Evolutionary conservation across 1,140 invertebrate genomes (phyloP).

Genomic region (Leptoteleia sp.): DNA sequence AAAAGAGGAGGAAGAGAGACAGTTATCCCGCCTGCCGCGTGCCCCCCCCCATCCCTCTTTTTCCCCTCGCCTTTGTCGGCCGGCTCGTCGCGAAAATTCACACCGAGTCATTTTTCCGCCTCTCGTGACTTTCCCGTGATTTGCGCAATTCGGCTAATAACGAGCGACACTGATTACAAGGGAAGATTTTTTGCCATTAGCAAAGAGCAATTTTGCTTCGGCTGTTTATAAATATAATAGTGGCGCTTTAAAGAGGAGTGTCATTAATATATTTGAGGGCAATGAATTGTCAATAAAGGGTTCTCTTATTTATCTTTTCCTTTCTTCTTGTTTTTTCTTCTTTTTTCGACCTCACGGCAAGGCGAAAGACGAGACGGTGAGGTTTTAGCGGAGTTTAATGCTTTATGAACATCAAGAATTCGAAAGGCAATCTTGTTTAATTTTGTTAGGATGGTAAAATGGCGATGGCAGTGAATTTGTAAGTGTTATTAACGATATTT

Average conservation of each 20-base stretch:
- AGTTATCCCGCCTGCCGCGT: no score
- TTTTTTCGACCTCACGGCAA: neutral
- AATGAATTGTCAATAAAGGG: slow-evolving; percentile 42
- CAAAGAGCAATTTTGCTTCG: slow-evolving; percentile 33
- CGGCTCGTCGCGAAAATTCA: slow-evolving; percentile 41
- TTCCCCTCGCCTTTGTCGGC: slow-evolving; percentile 13
- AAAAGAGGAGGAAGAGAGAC: no score
- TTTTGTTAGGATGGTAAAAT: neutral
- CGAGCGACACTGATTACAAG: slow-evolving; percentile 38
- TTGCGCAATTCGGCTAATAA: slow-evolving; percentile 33
- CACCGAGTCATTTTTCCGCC: slow-evolving; percentile 42
- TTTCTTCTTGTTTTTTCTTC: no score
- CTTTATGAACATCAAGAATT: slow-evolving; percentile 11
- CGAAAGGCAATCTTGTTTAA: slow-evolving; percentile 3
- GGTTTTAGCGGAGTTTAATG: neutral
- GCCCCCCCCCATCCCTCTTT: slow-evolving; percentile 11
- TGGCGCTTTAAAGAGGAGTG: slow-evolving; percentile 15
- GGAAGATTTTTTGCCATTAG: slow-evolving; percentile 6
- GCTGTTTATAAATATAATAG: slow-evolving; percentile 49
- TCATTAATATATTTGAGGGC: slow-evolving; percentile 28
- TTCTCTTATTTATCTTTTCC: slow-evolving; percentile 14
- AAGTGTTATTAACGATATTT: no score
- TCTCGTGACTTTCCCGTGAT: slow-evolving; percentile 25
- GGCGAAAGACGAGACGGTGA: neutral
- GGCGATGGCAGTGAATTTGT: no score